A percentile compares a stretch with the other conserved stretches of the same genome.
Evolutionary conservation across 2,888 invertebrate genomes (phyloP).

Genomic region (Epinotia brunnichana): DNA sequence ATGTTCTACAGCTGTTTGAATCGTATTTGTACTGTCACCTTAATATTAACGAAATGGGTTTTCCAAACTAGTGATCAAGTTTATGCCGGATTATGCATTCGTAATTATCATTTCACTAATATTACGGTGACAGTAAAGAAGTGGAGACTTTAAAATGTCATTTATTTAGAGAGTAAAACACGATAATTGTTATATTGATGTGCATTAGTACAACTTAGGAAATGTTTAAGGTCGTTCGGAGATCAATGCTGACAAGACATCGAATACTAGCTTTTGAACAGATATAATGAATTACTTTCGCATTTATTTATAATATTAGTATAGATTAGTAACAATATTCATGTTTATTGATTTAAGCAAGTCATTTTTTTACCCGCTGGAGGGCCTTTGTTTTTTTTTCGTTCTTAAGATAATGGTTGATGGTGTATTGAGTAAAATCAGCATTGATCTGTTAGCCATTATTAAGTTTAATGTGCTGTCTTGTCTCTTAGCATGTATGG

Average conservation of each 20-base stretch:
- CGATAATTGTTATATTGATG: neutral
- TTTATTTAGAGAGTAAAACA: conserved; percentile 4
- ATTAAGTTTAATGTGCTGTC: neutral
- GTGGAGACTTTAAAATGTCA: neutral
- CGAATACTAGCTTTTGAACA: neutral
- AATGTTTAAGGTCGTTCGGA: neutral
- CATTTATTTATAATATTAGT: no score
- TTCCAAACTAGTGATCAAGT: neutral
- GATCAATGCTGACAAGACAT: conserved; percentile 5
- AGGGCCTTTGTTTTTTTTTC: neutral
- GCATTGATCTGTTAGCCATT: neutral
- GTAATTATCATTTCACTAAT: neutral
- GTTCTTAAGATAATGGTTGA: neutral
- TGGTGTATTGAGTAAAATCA: conserved; percentile 1
- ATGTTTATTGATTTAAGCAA: neutral
- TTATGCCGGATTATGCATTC: no score
- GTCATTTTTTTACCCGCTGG: neutral
- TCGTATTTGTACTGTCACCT: neutral
- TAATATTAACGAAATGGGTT: neutral
- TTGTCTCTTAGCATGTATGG: conserved; percentile 5
- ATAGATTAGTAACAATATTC: neutral
- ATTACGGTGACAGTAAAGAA: neutral
- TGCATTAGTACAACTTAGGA: neutral
- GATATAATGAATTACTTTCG: neutral
- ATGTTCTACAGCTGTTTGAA: neutral